Conservation (phyloP, 1,140 invertebrate species). For the Radopholus similis region DNA sequence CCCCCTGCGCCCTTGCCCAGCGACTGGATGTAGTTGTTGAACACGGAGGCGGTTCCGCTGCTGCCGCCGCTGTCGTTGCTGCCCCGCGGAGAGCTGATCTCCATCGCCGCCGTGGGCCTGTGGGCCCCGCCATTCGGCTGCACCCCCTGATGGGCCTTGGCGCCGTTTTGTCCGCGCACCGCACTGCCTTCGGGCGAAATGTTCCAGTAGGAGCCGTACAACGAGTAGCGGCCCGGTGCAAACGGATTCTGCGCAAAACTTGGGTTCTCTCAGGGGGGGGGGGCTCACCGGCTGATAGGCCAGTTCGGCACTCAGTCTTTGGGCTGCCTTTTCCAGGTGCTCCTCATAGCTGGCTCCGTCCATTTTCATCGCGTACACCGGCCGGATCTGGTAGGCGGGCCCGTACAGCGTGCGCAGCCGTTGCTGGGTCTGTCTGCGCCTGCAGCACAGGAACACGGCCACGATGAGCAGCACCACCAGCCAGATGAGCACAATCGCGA, state of each 20-base stretch:
- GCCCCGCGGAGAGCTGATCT: slow-evolving; percentile 13
- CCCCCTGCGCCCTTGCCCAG: background rate
- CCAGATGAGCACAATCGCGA: slow-evolving; percentile 54
- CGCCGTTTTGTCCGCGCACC: slow-evolving; percentile 3
- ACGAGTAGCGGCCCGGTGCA: slow-evolving; percentile 43
- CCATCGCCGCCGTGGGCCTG: background rate
- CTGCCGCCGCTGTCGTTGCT: background rate
- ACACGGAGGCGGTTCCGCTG: background rate
- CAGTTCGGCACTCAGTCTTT: slow-evolving; percentile 42
- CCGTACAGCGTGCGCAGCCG: slow-evolving; percentile 52
- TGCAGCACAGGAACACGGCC: slow-evolving; percentile 50
- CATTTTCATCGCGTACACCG: slow-evolving; percentile 43
- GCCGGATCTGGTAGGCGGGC: slow-evolving; percentile 51
- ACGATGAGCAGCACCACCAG: slow-evolving; percentile 50
- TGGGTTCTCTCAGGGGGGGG: background rate
- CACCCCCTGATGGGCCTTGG: background rate
- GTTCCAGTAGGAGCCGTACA: slow-evolving; percentile 58
- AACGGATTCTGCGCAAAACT: slow-evolving; percentile 32
- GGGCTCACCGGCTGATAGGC: slow-evolving; percentile 43
- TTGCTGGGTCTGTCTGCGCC: slow-evolving; percentile 42
- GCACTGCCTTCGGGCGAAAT: slow-evolving; percentile 22
- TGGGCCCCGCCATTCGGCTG: background rate
- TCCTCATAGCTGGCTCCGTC: slow-evolving; percentile 55
- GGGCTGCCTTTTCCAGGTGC: slow-evolving; percentile 53
- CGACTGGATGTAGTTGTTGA: slow-evolving; percentile 3